phyloP scores from a whole-genome alignment of 2,113 vertebrate species.

The Aspiorhynchus laticeps region DNA sequence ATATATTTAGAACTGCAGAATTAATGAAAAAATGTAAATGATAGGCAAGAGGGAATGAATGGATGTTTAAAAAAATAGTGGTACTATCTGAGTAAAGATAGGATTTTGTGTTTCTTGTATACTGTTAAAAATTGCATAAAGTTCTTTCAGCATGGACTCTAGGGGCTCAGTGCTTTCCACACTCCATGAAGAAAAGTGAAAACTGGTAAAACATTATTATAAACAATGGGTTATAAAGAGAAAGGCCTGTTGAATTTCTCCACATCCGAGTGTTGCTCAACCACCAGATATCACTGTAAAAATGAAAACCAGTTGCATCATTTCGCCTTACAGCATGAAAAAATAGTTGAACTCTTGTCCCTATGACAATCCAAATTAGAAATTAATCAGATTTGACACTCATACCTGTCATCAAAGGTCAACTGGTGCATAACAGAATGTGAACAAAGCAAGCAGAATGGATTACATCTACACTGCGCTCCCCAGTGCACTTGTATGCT shows the following conservation, averaged over 20 bases:
- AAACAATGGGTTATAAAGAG: not conserved
- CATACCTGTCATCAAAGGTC: not conserved
- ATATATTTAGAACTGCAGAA: not conserved
- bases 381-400: not conserved
- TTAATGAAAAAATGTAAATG: not conserved
- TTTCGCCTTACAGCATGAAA: not conserved
- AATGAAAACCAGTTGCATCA: not conserved
- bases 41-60: not conserved
- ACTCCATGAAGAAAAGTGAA: not conserved
- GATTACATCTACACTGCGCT: not conserved
- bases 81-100: not conserved
- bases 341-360: not conserved
- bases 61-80: not conserved
- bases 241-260: conserved; percentile 30
- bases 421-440: not conserved
- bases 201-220: not conserved
- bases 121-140: not conserved
- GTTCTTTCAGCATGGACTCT: not conserved
- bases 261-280: conserved; percentile 11
- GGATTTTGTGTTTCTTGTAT: not conserved
- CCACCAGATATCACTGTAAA: conserved; percentile 1
- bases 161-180: not conserved
- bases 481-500: not conserved
- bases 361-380: not conserved
- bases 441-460: conserved; percentile 8